These are phyloP conservation scores for Lepus europaeus DNA, from an alignment of 2,113 vertebrate species.

Conservation along the genomic window DNA sequence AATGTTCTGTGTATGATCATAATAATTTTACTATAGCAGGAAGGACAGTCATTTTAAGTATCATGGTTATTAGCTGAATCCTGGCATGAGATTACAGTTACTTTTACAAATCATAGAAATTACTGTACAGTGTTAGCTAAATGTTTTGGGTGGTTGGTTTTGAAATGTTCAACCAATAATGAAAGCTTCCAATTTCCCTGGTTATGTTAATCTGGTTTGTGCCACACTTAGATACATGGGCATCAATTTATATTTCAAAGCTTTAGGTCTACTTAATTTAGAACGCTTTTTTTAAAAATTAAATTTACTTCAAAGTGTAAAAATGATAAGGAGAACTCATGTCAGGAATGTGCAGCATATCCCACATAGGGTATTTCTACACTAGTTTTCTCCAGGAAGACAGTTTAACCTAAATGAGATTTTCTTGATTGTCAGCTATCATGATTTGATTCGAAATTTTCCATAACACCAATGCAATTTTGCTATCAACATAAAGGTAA, in stretches of 20 bases:
- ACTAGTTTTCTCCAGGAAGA: not conserved
- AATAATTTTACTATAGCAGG: not conserved
- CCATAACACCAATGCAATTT: not conserved
- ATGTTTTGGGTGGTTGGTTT: not conserved
- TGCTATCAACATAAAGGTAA: not conserved
- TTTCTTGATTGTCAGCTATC: not conserved
- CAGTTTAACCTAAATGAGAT: not conserved
- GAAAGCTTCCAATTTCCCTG: not conserved
- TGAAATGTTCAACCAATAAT: not conserved
- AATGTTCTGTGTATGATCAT: not conserved
- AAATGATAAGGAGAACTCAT: not conserved
- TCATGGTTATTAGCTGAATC: not conserved
- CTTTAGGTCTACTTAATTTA: not conserved
- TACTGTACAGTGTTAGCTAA: not conserved
- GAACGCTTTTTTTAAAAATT: not conserved
- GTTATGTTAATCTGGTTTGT: not conserved
- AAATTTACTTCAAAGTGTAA: constrained; percentile 11
- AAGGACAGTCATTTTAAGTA: constrained; percentile 1
- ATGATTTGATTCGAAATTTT: not conserved
- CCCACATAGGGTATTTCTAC: not conserved
- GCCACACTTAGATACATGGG: not conserved
- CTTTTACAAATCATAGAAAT: not conserved
- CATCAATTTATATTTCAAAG: constrained; percentile 36
- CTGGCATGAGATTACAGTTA: not conserved
- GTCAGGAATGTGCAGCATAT: not conserved